Conservation (phyloP, 2,113 vertebrate species). For the Ictalurus furcatus region DNA sequence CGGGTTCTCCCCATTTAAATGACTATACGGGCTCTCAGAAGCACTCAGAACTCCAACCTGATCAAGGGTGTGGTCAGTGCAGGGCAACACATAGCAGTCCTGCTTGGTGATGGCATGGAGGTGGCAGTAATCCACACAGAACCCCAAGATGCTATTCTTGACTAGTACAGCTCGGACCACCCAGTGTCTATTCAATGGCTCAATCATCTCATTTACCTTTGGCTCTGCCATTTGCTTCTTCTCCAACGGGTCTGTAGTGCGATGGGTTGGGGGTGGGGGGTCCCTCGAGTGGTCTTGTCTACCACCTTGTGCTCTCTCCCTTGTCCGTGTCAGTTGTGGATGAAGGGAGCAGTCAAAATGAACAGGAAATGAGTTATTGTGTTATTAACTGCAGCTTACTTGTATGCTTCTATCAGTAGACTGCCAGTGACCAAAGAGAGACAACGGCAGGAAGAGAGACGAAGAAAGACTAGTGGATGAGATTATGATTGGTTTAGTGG, state of each 20-base stretch:
- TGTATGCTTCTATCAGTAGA: not conserved
- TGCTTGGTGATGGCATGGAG: too few relatives aligned
- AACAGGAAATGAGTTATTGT: not conserved
- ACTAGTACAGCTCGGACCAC: not conserved
- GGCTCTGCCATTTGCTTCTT: too few relatives aligned
- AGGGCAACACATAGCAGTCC: not conserved
- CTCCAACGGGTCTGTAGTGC: too few relatives aligned
- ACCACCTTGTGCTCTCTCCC: not conserved
- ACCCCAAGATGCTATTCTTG: not conserved
- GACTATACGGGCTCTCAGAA: too few relatives aligned
- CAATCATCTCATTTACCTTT: too few relatives aligned
- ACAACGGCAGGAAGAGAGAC: not conserved
- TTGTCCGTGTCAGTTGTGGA: not conserved
- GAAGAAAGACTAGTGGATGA: not conserved
- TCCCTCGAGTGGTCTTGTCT: not conserved
- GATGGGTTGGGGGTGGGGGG: too few relatives aligned
- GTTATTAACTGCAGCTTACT: not conserved
- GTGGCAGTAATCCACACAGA: too few relatives aligned
- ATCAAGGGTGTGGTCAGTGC: not conserved
- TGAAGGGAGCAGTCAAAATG: not conserved
- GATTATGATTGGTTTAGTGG: not conserved
- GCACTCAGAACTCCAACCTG: not conserved
- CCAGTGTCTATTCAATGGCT: not conserved
- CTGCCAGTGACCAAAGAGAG: not conserved
- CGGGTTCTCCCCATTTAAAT: too few relatives aligned